Percentiles rank a stretch among this genome's conserved stretches.
Evolutionary conservation across 2,888 invertebrate genomes (phyloP).

Genomic region (Tupiocoris notatus): DNA sequence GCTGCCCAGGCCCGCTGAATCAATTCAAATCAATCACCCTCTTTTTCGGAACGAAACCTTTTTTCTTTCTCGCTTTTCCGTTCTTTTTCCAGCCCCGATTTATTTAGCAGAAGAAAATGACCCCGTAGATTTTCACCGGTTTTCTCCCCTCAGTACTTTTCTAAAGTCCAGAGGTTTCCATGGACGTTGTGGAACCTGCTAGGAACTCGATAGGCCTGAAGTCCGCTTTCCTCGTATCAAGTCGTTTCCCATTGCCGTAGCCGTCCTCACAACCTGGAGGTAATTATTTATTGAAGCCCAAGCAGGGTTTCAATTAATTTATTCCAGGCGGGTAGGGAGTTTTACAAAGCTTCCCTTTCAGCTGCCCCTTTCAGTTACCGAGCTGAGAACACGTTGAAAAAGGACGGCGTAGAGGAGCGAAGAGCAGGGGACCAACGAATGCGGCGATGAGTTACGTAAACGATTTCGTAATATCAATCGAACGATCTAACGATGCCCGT

Average conservation of each 20-base stretch:
- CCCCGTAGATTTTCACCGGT: neutral
- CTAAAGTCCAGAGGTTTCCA: neutral
- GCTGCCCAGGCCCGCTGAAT: constrained; percentile 20
- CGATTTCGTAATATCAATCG: neutral
- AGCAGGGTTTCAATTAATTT: constrained; percentile 32
- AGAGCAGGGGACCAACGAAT: neutral
- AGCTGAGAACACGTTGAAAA: neutral
- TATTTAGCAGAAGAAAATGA: constrained; percentile 36
- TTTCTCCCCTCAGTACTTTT: neutral
- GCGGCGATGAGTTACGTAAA: neutral
- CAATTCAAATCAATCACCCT: constrained; percentile 38
- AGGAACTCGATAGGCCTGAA: constrained; percentile 27
- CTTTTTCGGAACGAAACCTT: neutral
- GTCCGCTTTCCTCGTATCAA: constrained; percentile 1
- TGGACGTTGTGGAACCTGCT: neutral
- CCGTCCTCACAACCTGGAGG: no score
- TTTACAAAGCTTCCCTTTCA: constrained; percentile 36
- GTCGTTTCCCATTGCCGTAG: neutral
- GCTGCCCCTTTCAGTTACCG: neutral
- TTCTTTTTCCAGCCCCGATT: constrained; percentile 13
- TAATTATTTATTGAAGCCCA: constrained; percentile 34
- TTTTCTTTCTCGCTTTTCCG: neutral
- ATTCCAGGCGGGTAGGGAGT: constrained; percentile 11
- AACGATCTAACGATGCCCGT: no score
- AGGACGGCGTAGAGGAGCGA: neutral